Evolutionary conservation across 2,797 vertebrate genomes (phyloP).

Genomic region (Dipus sagitta): DNA sequence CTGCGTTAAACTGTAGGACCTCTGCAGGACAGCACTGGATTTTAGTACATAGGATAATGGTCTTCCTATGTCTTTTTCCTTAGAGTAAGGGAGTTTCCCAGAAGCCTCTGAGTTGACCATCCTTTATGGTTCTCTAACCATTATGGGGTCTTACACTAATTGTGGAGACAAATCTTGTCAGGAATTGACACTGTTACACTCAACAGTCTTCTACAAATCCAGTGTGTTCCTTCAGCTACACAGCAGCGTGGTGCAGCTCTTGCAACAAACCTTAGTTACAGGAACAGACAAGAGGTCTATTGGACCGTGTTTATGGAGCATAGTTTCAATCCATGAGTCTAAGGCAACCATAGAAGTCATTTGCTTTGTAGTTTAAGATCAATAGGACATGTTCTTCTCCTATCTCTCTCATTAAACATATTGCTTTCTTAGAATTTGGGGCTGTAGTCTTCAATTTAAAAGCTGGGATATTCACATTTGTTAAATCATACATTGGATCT

Average conservation of each 20-base stretch:
- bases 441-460: constrained; percentile 3
- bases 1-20: background rate
- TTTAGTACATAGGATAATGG: background rate
- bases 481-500: background rate
- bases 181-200: background rate
- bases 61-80: background rate
- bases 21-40: background rate
- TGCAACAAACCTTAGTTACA: background rate
- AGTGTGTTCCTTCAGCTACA: background rate
- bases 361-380: constrained; percentile 9
- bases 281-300: background rate
- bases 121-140: background rate
- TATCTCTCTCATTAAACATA: background rate
- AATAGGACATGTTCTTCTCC: background rate
- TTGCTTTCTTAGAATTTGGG: background rate
- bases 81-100: background rate
- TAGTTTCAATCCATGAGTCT: background rate
- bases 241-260: background rate
- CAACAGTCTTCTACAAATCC: no score
- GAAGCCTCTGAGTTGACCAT: background rate
- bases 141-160: background rate
- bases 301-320: background rate
- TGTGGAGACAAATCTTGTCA: background rate
- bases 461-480: background rate
- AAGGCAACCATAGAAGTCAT: background rate